Base-by-base conservation (phyloP, 2,797 vertebrate species). In the Otus scops region DNA sequence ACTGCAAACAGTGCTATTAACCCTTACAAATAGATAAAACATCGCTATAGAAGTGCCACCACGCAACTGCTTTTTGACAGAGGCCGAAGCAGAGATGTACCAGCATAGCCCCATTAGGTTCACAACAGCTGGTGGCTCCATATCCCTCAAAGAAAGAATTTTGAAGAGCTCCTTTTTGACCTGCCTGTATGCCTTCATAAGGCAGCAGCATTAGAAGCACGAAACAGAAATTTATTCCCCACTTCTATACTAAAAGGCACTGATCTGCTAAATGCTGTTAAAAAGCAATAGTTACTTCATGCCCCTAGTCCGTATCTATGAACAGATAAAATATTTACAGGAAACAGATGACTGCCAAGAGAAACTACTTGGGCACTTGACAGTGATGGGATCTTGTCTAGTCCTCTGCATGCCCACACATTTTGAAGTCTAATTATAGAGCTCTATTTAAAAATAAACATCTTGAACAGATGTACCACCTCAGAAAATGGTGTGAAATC, bases 381-480 rank as follows among this genome's bases (percentile, higher is more conserved):
- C 88, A 95, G 89, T 24, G 77, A 91, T 53, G 30, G 67, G 60
- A 92, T 92, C 88, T 87, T 87, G 19, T 61, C 77, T 77, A 87
- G 70, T 50, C 30, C 53, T 85, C 54, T 70, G 53, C 64, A 59
- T 68, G 64, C 84, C 71, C 67, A 91, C 79, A 94, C 77, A 75
- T 60, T 79, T 71, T 47, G 82, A 70, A 85, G 91, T 30, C 74
- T 79, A 96, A 93, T 80, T 97, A 85, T 23, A 91, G 26, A 85
- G 38, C 12, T 87, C 56, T 45, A 24, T 50, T 74, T 87, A 57
- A 85, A 96, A 91, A 45, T 53, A 87, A 89, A 77, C 68, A 87
- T 82, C 77, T 87, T 82, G 41, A 93, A 87, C 84, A 96, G 80
- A 95, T 87, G 85, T 80, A 88, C 32, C 71, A 90, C 74, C 48